phyloP scores from a whole-genome alignment of 2,797 vertebrate species.

The Bradypodion pumilum region DNA sequence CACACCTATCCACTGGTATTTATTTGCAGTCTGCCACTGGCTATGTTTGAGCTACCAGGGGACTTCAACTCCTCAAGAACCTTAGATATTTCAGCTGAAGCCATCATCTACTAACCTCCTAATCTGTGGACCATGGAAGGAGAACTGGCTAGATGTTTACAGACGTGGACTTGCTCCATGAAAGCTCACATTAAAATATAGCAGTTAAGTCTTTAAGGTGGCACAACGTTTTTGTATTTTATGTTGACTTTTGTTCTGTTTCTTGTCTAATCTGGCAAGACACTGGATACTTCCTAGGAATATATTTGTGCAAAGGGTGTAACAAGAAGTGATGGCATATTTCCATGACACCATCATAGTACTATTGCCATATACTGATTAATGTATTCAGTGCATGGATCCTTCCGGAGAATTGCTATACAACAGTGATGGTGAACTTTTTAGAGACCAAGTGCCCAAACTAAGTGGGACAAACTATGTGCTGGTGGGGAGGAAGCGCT shows the following conservation, averaged over 20 bases:
- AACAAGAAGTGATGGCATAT: neutral
- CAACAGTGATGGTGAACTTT: too few species aligned
- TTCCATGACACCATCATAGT: neutral
- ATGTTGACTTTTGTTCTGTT: too few species aligned
- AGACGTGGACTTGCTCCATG: too few species aligned
- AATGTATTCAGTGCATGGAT: neutral
- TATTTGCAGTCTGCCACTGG: neutral
- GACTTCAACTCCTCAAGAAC: neutral
- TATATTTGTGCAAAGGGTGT: neutral
- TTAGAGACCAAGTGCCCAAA: too few species aligned
- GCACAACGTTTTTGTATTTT: too few species aligned
- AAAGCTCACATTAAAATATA: too few species aligned
- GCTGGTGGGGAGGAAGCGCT: too few species aligned
- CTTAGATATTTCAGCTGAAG: neutral
- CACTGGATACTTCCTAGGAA: neutral
- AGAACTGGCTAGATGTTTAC: too few species aligned
- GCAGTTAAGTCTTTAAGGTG: too few species aligned
- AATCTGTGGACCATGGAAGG: neutral
- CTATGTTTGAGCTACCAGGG: neutral
- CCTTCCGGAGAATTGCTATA: neutral
- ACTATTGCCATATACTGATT: neutral
- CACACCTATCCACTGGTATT: neutral
- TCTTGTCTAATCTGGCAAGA: too few species aligned
- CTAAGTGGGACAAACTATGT: too few species aligned
- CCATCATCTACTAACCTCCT: neutral